phyloP scores from a whole-genome alignment of 2,113 vertebrate genomes.

The Ceuthmochares aereus region DNA sequence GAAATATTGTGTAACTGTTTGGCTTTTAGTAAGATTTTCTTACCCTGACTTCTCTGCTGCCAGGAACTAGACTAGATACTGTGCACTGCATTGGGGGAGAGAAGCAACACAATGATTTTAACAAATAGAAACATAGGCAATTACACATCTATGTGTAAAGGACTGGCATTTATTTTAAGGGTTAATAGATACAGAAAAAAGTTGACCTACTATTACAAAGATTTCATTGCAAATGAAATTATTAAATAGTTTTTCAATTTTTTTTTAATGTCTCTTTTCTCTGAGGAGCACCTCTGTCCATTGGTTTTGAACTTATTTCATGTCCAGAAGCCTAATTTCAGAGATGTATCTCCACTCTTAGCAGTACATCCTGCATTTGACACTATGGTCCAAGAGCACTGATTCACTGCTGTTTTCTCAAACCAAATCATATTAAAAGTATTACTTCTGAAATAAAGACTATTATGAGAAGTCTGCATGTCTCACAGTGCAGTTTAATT shows the following conservation, averaged over 20 bases:
- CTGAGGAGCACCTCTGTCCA: neutral
- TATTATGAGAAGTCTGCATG: neutral
- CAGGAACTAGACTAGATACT: neutral
- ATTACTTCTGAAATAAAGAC: constrained; percentile 30
- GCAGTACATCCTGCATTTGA: neutral
- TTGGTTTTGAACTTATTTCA: neutral
- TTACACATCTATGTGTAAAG: neutral
- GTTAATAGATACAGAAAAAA: neutral
- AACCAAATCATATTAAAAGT: constrained; percentile 37
- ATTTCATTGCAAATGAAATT: neutral
- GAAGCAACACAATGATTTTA: neutral
- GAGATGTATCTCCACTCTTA: neutral
- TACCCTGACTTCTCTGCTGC: neutral
- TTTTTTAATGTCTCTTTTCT: neutral
- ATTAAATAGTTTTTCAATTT: neutral
- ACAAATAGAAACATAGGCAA: neutral
- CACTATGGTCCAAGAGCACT: neutral
- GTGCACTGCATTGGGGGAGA: neutral
- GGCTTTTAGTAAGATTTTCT: neutral
- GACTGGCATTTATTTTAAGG: neutral
- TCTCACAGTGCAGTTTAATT: constrained; percentile 8
- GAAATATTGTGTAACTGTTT: neutral
- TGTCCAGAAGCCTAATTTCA: neutral
- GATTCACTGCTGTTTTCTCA: constrained; percentile 55
- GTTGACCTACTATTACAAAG: neutral